Conservation (phyloP, 2,797 vertebrate species). For the Saguinus oedipus region DNA sequence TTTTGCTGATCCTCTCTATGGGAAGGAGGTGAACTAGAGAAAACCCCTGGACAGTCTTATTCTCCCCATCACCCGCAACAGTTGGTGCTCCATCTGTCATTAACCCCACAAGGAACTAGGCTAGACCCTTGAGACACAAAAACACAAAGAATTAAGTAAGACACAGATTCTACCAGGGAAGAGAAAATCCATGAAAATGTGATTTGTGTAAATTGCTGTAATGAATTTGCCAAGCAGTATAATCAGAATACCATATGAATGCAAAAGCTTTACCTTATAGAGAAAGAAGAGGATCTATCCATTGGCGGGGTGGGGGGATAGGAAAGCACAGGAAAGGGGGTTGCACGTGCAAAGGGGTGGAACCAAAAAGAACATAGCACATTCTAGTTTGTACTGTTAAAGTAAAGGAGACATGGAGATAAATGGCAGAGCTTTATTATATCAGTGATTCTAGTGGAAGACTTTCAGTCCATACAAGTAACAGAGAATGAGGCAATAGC, state of each 20-base stretch:
- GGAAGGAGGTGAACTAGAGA: neutral
- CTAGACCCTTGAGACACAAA: neutral
- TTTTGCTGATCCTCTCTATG: neutral
- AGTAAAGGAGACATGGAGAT: neutral
- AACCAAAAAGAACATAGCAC: too few relatives aligned
- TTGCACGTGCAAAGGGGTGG: neutral
- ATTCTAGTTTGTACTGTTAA: neutral
- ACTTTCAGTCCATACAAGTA: neutral
- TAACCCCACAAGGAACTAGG: neutral
- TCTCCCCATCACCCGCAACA: neutral
- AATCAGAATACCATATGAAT: neutral
- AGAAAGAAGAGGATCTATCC: neutral
- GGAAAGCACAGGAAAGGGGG: neutral
- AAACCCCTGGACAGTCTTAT: neutral
- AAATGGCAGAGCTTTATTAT: neutral
- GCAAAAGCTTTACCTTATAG: neutral
- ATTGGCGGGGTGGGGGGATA: rapidly evolving
- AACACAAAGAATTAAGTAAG: neutral
- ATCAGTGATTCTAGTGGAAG: neutral
- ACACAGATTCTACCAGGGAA: neutral
- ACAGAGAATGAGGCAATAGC: neutral
- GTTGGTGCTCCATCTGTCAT: neutral
- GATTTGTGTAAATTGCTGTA: neutral
- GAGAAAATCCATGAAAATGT: neutral
- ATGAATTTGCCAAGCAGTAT: neutral